Base-by-base conservation (phyloP, 2,888 invertebrate genomes). In the Epiblema foenella region DNA sequence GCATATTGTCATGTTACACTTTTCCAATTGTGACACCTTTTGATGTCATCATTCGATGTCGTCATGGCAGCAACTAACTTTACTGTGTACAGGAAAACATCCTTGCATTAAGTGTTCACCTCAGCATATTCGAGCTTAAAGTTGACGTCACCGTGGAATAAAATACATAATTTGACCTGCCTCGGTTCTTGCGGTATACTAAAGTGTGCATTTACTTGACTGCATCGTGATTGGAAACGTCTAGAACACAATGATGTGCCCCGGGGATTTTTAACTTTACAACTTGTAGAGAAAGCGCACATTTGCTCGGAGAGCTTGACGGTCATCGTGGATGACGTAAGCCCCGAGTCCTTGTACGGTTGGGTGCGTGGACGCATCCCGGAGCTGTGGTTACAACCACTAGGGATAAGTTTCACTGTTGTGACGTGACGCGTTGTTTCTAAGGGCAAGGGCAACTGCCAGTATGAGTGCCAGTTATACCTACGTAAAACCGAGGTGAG, bases 361-460 rank as follows among this genome's bases (percentile, higher is more conserved):
- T 83, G 81, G 91, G 81, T 90, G 91, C 86, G 76, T 79, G 83
- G 85, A 83, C 86, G 86, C 87, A 89, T 88, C 90, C 85, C 85
- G 87, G 80, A 89, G 86, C 84, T 93, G 87, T 81, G 86, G 88
- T 90, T 91, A 90, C 91, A 88, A 87, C 90, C 83, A 87, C 88
- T 88, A 81, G 78, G 88, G 88, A 89, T 88, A 84, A 79, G 83
- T 91, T 92, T 91, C 92, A 91, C 87, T 89, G 92, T 87, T 87
- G 77, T 85, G 85, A 86, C 83, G 83, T 79, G 75, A 80, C 83
- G 83, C 81, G 84, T 83, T 86, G 89, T 89, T 85, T 82, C 87
- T 88, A 88, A 83, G 86, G 80, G 83, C 81, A 83, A 77, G 80
- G 78, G 81, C 83, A 81, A 81, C 70, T 39, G 56, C 49, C 65